phyloP scores from a whole-genome alignment of 2,113 vertebrate genomes.

The Pholis gunnellus region DNA sequence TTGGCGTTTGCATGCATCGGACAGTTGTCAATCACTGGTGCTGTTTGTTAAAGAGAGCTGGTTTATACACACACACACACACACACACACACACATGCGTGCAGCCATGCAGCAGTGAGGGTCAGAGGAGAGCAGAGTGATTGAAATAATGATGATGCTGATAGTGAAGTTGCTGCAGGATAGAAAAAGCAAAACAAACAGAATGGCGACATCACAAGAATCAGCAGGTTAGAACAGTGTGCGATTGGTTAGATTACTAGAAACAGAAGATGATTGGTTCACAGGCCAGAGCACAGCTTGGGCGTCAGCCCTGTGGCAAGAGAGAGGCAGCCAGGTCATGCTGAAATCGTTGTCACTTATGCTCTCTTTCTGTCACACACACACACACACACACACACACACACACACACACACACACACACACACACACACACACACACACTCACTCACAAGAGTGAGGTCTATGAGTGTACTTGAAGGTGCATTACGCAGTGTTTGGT shows the following conservation, averaged over 20 bases:
- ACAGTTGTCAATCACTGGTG: constrained; percentile 50
- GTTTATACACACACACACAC: constrained; percentile 24
- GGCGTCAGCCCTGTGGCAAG: constrained; percentile 61
- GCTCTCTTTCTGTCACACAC: constrained; percentile 28
- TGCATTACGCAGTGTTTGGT: constrained; percentile 68
- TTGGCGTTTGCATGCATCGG: constrained; percentile 64
- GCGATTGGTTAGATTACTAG: constrained; percentile 64
- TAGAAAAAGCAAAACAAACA: constrained; percentile 38
- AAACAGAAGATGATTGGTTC: constrained; percentile 67
- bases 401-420: constrained; percentile 41
- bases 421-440: constrained; percentile 39
- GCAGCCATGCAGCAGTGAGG: constrained; percentile 65
- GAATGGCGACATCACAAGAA: constrained; percentile 59
- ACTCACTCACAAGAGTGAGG: constrained; percentile 46
- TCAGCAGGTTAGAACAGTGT: constrained; percentile 60
- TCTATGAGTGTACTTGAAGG: constrained; percentile 59
- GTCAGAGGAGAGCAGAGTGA: constrained; percentile 38
- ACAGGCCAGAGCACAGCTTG: constrained; percentile 45
- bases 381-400: background rate
- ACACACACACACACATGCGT: constrained; percentile 19
- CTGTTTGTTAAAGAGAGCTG: constrained; percentile 57
- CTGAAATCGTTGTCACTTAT: constrained; percentile 58
- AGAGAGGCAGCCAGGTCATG: constrained; percentile 73
- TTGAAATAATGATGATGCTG: constrained; percentile 53
- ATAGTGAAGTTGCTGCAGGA: constrained; percentile 63